Conservation (phyloP, 2,113 vertebrate genomes). For the Chrysochloris asiatica region DNA sequence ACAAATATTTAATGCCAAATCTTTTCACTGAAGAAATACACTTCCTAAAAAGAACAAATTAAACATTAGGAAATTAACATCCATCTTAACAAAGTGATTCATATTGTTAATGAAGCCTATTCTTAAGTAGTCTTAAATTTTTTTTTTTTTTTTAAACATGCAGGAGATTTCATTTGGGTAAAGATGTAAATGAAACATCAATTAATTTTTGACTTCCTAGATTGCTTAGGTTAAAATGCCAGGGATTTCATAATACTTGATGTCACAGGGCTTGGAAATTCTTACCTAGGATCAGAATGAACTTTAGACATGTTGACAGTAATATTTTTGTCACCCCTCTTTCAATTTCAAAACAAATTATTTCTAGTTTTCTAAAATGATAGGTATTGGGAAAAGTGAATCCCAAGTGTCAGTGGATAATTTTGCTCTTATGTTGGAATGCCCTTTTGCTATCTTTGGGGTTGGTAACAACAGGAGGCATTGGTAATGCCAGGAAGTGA, state of each 20-base stretch:
- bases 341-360: conserved; percentile 47
- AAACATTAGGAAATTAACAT: conserved; percentile 59
- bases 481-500: not conserved
- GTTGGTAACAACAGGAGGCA: not conserved
- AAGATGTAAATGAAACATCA: conserved; percentile 66
- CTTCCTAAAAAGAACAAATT: conserved; percentile 48
- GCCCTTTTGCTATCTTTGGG: not conserved
- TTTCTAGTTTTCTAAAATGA: conserved; percentile 36
- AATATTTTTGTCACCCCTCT: conserved; percentile 1
- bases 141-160: conserved; percentile 35
- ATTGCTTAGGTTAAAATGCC: conserved; percentile 48
- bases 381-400: conserved; percentile 27
- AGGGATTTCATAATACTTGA: conserved; percentile 75
- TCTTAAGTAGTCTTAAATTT: conserved; percentile 10
- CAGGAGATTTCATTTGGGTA: conserved; percentile 65
- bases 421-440: conserved; percentile 34
- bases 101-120: conserved; percentile 49
- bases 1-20: conserved; percentile 63
- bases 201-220: conserved; percentile 59
- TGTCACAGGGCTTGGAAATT: conserved; percentile 70
- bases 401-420: not conserved
- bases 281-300: conserved; percentile 48
- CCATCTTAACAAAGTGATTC: conserved; percentile 45
- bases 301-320: not conserved
- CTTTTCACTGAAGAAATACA: conserved; percentile 60